phyloP scores from a whole-genome alignment of 2,888 invertebrate genomes.

The Dilophus febrilis region DNA sequence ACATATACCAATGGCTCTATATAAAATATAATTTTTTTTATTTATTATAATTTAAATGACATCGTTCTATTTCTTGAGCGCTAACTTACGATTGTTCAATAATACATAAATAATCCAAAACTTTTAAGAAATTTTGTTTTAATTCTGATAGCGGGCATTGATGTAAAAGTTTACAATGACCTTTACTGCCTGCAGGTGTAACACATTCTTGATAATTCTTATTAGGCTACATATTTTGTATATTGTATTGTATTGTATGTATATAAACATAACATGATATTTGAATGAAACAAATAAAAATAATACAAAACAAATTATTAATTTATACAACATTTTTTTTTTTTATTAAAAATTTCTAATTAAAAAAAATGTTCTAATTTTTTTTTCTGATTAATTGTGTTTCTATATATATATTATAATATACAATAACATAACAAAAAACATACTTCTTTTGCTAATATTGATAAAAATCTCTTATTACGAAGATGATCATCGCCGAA shows the following conservation, averaged over 20 bases:
- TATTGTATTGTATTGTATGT: too few species aligned
- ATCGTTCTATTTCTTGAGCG: neutral
- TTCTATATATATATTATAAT: too few species aligned
- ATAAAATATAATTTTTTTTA: neutral
- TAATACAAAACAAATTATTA: neutral
- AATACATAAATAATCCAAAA: conserved; percentile 51
- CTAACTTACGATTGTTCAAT: conserved; percentile 43
- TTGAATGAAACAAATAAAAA: neutral
- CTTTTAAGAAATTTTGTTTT: conserved; percentile 37
- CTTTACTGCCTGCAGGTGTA: conserved; percentile 39
- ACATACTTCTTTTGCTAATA: too few species aligned
- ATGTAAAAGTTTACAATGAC: conserved; percentile 46
- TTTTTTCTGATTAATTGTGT: too few species aligned
- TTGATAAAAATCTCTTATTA: too few species aligned
- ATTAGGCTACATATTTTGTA: conserved; percentile 33
- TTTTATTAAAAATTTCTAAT: too few species aligned
- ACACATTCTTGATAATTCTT: conserved; percentile 39
- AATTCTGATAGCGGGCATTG: conserved; percentile 44
- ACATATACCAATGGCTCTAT: conserved; percentile 49
- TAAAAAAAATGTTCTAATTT: too few species aligned
- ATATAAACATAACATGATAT: neutral
- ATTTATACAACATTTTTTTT: too few species aligned
- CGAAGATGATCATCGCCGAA: too few species aligned
- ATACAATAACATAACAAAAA: too few species aligned
- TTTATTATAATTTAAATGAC: too few species aligned